Evolutionary conservation across 2,113 vertebrate species (phyloP).

Genomic region (Brachyhypopomus occidentalis): DNA sequence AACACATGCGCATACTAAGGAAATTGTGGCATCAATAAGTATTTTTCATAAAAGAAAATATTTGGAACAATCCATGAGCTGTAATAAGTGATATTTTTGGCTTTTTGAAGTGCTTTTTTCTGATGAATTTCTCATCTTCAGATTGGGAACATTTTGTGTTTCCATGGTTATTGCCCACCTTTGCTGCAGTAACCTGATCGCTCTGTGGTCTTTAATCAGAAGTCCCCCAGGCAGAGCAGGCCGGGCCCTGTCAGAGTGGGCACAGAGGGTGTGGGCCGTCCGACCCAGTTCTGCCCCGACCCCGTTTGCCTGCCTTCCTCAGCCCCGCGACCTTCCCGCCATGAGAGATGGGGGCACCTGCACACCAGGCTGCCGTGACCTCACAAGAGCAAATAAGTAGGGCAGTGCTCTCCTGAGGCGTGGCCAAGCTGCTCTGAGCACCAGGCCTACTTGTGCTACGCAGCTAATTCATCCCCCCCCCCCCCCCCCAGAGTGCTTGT

Average conservation of each 20-base stretch:
- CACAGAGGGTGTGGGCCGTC: too few relatives aligned
- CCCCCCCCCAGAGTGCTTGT: slow-evolving; percentile 24
- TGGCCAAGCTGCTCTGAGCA: background rate
- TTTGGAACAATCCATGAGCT: background rate
- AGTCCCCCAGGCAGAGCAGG: too few relatives aligned
- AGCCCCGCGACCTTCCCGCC: slow-evolving; percentile 35
- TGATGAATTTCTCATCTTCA: background rate
- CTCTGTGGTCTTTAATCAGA: too few relatives aligned
- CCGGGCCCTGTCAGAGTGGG: too few relatives aligned
- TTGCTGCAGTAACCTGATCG: too few relatives aligned
- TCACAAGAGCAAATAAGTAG: slow-evolving; percentile 42
- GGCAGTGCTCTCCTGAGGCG: slow-evolving; percentile 12
- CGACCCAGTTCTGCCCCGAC: too few relatives aligned
- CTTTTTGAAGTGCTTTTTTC: too few relatives aligned
- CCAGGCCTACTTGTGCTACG: slow-evolving; percentile 9
- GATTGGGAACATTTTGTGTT: background rate
- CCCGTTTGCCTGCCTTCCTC: background rate
- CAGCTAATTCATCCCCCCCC: background rate
- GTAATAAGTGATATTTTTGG: background rate
- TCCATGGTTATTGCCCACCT: background rate
- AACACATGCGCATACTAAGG: background rate
- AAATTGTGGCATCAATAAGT: background rate
- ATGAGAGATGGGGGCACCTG: slow-evolving; percentile 34
- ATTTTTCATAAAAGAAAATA: background rate
- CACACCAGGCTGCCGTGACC: slow-evolving; percentile 31